A percentile compares a stretch with the other conserved stretches of the same genome.
These are phyloP conservation scores for Oreonectes daqikongensis DNA, from an alignment of 2,797 vertebrate genomes.

Conservation along the genomic window DNA sequence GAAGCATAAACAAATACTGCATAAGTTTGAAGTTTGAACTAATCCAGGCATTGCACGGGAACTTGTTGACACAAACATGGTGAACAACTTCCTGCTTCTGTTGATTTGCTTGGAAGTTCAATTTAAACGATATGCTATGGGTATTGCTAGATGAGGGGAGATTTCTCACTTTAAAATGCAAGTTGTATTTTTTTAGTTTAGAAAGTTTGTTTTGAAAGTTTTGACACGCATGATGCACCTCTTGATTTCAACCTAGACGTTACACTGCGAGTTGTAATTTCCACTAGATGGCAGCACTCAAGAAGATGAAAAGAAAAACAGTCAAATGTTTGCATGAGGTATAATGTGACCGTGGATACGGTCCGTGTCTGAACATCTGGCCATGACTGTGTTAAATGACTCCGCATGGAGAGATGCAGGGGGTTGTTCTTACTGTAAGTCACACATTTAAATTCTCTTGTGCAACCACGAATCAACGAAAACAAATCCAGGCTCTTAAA, in stretches of 20 bases:
- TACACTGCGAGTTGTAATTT: neutral
- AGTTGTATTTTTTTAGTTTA: too few relatives aligned
- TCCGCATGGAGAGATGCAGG: neutral
- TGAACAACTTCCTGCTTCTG: neutral
- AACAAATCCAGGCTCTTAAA: conserved; percentile 7
- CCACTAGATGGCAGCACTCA: conserved; percentile 45
- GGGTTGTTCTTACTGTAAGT: conserved; percentile 25
- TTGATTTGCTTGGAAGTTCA: neutral
- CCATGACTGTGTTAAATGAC: conserved; percentile 1
- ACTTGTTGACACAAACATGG: conserved; percentile 3
- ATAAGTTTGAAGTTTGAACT: neutral
- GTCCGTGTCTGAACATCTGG: conserved; percentile 23
- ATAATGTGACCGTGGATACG: neutral
- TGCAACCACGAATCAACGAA: conserved; percentile 8
- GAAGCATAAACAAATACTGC: neutral
- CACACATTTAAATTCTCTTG: conserved; percentile 6
- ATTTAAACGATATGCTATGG: too few relatives aligned
- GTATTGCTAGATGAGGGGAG: neutral
- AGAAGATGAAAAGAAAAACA: neutral
- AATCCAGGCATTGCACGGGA: conserved; percentile 2
- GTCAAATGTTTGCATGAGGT: conserved; percentile 12
- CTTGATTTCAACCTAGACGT: too few relatives aligned
- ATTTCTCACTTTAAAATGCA: neutral
- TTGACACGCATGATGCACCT: too few relatives aligned
- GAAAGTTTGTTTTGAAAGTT: too few relatives aligned